A percentile compares a stretch with the other conserved stretches of the same genome.
Conservation (phyloP, 1,140 invertebrate genomes). For the Zaprionus davidi region DNA sequence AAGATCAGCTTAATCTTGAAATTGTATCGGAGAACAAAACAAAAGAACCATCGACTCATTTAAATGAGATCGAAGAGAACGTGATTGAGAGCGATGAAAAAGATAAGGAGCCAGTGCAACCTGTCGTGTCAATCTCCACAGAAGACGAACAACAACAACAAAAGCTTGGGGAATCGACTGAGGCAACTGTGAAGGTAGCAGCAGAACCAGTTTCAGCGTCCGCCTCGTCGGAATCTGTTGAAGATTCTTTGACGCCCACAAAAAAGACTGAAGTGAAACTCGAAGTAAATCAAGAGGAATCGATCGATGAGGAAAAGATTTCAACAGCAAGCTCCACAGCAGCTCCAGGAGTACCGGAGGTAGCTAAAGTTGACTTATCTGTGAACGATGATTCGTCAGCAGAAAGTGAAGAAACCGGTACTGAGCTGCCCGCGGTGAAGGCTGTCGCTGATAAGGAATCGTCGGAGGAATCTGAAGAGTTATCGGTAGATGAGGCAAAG, state of each 20-base stretch:
- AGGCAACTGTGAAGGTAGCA: slow-evolving; percentile 12
- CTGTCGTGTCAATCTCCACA: not conserved
- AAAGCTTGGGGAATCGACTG: slow-evolving; percentile 15
- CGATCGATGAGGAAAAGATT: slow-evolving; percentile 5
- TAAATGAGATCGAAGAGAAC: slow-evolving; percentile 56
- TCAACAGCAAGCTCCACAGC: slow-evolving; percentile 6
- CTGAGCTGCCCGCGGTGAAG: slow-evolving; percentile 9
- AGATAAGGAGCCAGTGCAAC: not conserved
- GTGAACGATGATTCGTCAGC: slow-evolving; percentile 18
- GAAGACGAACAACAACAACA: slow-evolving; percentile 8
- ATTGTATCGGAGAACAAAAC: slow-evolving; percentile 1
- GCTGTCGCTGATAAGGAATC: slow-evolving; percentile 32
- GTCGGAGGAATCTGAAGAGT: slow-evolving; percentile 33
- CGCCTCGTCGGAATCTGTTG: slow-evolving; percentile 8
- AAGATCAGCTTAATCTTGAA: slow-evolving; percentile 4
- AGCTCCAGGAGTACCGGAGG: not conserved
- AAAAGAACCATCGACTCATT: not conserved
- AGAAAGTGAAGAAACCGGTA: slow-evolving; percentile 35
- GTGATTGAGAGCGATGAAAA: slow-evolving; percentile 36
- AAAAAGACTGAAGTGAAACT: slow-evolving; percentile 19
- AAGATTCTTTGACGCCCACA: slow-evolving; percentile 16
- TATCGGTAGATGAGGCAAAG: slow-evolving; percentile 43
- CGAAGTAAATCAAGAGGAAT: slow-evolving; percentile 1
- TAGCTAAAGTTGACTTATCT: not conserved
- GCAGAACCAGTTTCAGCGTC: not conserved